A percentile compares a stretch with the other conserved stretches of the same genome.
Conservation (phyloP, 2,888 invertebrate species). For the Aspidiotus destructor region DNA sequence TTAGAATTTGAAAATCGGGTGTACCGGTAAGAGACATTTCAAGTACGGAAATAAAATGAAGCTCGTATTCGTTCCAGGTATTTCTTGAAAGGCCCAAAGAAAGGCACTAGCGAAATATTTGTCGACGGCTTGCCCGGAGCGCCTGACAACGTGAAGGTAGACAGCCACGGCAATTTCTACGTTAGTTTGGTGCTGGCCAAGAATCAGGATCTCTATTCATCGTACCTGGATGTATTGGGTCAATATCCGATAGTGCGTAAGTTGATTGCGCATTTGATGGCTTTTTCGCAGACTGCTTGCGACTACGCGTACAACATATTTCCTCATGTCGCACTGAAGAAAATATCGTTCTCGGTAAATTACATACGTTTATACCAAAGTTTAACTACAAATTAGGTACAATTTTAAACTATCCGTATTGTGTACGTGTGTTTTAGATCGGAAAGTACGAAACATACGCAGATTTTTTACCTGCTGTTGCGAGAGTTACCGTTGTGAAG, state of each 20-base stretch:
- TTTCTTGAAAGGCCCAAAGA: slow-evolving; percentile 67
- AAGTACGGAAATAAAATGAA: too few species aligned
- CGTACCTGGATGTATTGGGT: slow-evolving; percentile 15
- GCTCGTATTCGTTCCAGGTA: slow-evolving; percentile 45
- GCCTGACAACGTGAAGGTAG: slow-evolving; percentile 52
- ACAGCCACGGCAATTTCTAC: slow-evolving; percentile 57
- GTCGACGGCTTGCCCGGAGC: slow-evolving; percentile 66
- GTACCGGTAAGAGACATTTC: too few species aligned
- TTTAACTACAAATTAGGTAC: neutral
- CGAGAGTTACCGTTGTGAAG: neutral
- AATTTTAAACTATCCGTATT: neutral
- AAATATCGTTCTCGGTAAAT: neutral
- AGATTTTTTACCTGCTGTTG: slow-evolving; percentile 38
- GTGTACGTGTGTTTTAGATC: neutral
- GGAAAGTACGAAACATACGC: neutral
- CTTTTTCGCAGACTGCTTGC: slow-evolving; percentile 35
- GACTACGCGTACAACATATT: neutral
- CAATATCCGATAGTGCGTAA: slow-evolving; percentile 33
- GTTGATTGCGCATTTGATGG: slow-evolving; percentile 19
- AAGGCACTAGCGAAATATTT: slow-evolving; percentile 70
- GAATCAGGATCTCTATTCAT: slow-evolving; percentile 39
- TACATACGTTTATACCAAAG: neutral
- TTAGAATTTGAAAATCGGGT: neutral
- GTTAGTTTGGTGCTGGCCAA: slow-evolving; percentile 52
- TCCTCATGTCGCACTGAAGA: neutral